Conservation (phyloP, 37 sponge, comb jelly and placozoan species). For the Hormiphora californensis region DNA sequence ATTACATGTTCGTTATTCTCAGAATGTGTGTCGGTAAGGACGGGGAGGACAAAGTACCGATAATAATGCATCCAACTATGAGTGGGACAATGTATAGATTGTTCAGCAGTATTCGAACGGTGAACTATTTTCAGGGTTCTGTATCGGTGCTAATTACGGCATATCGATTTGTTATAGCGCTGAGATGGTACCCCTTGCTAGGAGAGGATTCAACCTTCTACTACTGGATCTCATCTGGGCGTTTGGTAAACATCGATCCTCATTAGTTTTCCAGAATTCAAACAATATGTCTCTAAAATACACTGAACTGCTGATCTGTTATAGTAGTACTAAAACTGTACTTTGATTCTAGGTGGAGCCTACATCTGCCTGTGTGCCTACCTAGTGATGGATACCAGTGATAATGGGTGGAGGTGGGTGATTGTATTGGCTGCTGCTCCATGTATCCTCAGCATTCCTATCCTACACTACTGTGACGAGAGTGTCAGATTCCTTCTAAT, state of each 20-base stretch:
- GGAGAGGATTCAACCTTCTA: neutral
- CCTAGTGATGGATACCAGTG: neutral
- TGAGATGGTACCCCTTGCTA: constrained; percentile 3
- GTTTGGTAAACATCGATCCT: neutral
- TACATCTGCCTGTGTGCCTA: constrained; percentile 11
- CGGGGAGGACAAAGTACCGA: too few relatives aligned
- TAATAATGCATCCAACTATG: too few relatives aligned
- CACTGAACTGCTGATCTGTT: too few relatives aligned
- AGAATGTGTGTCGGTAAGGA: neutral
- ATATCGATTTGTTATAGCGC: neutral
- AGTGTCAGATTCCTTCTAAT: neutral
- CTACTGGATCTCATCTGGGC: neutral
- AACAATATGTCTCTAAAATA: too few relatives aligned
- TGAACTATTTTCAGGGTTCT: constrained; percentile 7
- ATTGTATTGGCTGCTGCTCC: neutral
- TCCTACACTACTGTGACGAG: neutral
- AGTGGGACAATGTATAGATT: too few relatives aligned
- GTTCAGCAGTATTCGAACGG: too few relatives aligned
- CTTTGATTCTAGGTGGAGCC: too few relatives aligned
- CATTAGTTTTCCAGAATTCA: too few relatives aligned
- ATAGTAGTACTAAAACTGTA: too few relatives aligned
- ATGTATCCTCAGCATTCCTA: neutral
- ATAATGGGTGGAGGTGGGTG: neutral
- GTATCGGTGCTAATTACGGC: neutral
- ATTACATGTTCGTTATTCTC: neutral